A percentile compares a stretch with the other conserved stretches of the same genome.
Conservation (phyloP, 2,113 vertebrate genomes). For the Stictonetta naevosa region DNA sequence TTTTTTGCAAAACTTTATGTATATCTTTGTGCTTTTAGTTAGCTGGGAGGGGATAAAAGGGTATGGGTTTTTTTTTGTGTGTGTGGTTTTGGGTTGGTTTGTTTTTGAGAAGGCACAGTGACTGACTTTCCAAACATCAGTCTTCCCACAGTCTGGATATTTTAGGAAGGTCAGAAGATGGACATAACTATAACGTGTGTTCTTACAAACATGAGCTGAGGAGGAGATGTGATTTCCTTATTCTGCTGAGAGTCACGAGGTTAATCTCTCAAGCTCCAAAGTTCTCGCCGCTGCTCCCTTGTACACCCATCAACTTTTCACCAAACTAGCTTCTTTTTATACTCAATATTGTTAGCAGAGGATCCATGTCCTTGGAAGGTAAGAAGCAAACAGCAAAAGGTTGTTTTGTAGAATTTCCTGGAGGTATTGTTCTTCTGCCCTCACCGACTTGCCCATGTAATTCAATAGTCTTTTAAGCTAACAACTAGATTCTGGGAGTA, state of each 20-base stretch:
- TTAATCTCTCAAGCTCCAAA: neutral
- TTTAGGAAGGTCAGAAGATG: neutral
- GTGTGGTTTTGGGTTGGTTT: neutral
- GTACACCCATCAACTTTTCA: neutral
- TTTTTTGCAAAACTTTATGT: neutral
- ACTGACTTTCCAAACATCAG: neutral
- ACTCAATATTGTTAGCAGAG: neutral
- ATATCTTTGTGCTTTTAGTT: neutral
- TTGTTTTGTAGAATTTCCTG: neutral
- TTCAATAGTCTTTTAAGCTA: neutral
- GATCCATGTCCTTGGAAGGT: neutral
- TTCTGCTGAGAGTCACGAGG: neutral
- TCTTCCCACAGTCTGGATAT: neutral
- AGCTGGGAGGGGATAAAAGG: neutral
- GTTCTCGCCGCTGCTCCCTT: neutral
- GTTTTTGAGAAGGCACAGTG: neutral
- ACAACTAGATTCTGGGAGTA: neutral
- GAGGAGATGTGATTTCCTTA: neutral
- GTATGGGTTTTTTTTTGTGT: neutral
- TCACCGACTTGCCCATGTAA: accelerated
- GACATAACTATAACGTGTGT: neutral
- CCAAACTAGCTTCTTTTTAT: neutral
- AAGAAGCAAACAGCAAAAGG: neutral
- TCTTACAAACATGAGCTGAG: neutral
- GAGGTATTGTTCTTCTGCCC: accelerated